Percentiles rank a stretch among this genome's conserved stretches.
Evolutionary conservation across 2,797 vertebrate genomes (phyloP).

Genomic region (Enteromius argenteus): DNA sequence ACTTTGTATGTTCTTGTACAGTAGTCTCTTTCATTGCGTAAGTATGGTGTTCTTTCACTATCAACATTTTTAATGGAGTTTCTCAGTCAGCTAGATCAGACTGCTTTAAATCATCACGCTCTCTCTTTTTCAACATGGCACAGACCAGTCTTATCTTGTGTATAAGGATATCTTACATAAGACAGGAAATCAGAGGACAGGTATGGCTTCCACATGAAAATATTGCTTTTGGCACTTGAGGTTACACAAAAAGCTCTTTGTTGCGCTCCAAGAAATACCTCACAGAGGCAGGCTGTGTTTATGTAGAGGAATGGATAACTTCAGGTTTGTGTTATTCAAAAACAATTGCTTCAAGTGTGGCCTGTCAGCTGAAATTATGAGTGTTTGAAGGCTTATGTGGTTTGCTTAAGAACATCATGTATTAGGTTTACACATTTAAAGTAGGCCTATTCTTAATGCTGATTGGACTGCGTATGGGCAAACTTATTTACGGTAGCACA

Average conservation of each 20-base stretch:
- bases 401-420: constrained; percentile 37
- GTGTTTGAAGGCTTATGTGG: constrained; percentile 28
- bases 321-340: constrained; percentile 67
- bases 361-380: constrained; percentile 41
- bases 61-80: constrained; percentile 70
- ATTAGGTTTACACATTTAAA: background rate
- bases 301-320: constrained; percentile 59
- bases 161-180: constrained; percentile 61
- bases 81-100: constrained; percentile 48
- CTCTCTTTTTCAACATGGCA: constrained; percentile 52
- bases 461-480: background rate
- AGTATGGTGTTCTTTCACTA: constrained; percentile 4
- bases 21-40: constrained; percentile 67
- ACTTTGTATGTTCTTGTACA: constrained; percentile 52
- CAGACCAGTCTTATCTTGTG: constrained; percentile 69
- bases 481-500: background rate
- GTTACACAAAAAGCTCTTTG: constrained; percentile 73
- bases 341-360: constrained; percentile 42
- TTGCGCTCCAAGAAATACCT: constrained; percentile 62
- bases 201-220: constrained; percentile 71
- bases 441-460: background rate
- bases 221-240: constrained; percentile 71
- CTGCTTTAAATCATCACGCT: constrained; percentile 17
- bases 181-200: constrained; percentile 73
- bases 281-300: constrained; percentile 64